Conservation (phyloP, 1,140 invertebrate genomes). For the Teleogryllus occipitalis region DNA sequence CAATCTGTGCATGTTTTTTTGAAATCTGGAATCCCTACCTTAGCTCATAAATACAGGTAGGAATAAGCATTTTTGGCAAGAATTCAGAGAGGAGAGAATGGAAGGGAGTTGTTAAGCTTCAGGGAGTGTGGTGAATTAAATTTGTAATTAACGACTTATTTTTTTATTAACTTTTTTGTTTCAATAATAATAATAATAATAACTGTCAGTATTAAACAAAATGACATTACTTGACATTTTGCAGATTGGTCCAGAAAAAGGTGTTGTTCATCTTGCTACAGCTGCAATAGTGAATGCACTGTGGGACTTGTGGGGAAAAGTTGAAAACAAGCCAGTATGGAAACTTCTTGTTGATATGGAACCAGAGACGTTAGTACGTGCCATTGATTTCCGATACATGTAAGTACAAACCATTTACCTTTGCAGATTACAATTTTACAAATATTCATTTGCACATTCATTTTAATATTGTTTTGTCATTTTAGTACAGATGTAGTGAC, state of each 20-base stretch:
- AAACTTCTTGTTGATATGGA: slow-evolving; percentile 71
- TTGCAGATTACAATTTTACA: background rate
- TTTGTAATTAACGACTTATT: too few relatives aligned
- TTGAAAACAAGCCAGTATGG: slow-evolving; percentile 81
- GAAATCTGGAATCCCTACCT: too few relatives aligned
- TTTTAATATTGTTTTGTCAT: background rate
- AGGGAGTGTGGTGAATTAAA: background rate
- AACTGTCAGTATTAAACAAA: background rate
- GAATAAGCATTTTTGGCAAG: too few relatives aligned
- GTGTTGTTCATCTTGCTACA: slow-evolving; percentile 78
- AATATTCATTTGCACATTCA: background rate
- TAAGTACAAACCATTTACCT: slow-evolving; percentile 34
- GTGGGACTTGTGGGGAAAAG: slow-evolving; percentile 85
- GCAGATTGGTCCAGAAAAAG: slow-evolving; percentile 88
- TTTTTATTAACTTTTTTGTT: background rate
- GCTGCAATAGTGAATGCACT: slow-evolving; percentile 81
- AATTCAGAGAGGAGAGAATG: too few relatives aligned
- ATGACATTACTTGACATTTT: background rate
- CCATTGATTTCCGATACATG: slow-evolving; percentile 82
- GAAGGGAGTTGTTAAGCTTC: too few relatives aligned
- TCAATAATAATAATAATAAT: background rate
- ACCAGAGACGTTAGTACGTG: slow-evolving; percentile 71
- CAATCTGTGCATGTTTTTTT: too few relatives aligned
- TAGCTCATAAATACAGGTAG: too few relatives aligned
- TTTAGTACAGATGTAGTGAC: slow-evolving; percentile 72